Conservation (phyloP, 2,888 invertebrate species). For the Epiblema foenella region DNA sequence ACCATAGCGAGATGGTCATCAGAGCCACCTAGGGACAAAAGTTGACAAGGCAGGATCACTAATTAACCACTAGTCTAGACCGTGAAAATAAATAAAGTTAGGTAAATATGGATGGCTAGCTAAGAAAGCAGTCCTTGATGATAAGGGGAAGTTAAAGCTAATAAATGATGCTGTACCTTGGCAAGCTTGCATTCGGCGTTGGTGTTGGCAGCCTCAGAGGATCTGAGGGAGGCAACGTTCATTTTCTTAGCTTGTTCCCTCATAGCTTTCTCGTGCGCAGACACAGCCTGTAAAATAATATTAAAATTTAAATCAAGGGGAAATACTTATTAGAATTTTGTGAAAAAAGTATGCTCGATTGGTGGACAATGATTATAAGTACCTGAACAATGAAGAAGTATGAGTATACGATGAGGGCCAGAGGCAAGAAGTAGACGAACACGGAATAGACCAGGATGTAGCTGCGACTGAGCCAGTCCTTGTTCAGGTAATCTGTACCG, state of each 20-base stretch:
- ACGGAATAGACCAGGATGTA: slow-evolving; percentile 88
- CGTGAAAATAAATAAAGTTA: too few species aligned
- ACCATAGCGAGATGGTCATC: slow-evolving; percentile 92
- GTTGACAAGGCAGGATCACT: background rate
- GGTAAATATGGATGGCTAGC: too few species aligned
- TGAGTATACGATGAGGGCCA: slow-evolving; percentile 89
- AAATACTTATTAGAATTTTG: background rate
- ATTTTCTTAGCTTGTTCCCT: slow-evolving; percentile 93
- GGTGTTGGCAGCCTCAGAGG: slow-evolving; percentile 87
- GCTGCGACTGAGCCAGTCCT: slow-evolving; percentile 87
- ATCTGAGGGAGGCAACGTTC: slow-evolving; percentile 91
- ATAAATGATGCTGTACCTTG: slow-evolving; percentile 72
- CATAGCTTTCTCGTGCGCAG: slow-evolving; percentile 90
- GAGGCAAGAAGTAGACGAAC: slow-evolving; percentile 88
- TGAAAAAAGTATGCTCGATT: background rate
- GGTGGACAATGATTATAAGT: slow-evolving; percentile 43
- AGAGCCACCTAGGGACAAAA: slow-evolving; percentile 85
- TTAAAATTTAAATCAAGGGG: background rate
- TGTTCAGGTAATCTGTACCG: slow-evolving; percentile 90
- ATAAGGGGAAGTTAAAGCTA: background rate
- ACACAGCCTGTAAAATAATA: slow-evolving; percentile 82
- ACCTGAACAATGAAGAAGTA: slow-evolving; percentile 91
- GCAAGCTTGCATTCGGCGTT: slow-evolving; percentile 91
- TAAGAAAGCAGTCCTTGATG: background rate
- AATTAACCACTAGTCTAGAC: too few species aligned